These are phyloP conservation scores for Montipora capitata DNA, from an alignment of 92 coral and sea anemone species.

Conservation along the genomic window DNA sequence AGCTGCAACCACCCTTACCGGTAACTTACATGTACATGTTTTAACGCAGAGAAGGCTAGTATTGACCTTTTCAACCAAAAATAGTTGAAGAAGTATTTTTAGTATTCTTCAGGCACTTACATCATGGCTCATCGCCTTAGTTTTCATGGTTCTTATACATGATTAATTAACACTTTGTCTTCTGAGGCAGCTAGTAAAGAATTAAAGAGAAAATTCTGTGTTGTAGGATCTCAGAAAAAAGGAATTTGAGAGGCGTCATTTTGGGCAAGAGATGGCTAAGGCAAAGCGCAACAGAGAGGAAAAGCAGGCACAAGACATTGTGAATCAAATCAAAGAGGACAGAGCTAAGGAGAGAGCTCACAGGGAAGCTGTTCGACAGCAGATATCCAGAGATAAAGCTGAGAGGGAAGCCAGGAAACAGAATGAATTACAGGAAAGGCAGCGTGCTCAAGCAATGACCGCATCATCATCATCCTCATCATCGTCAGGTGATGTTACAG, in stretches of 20 bases:
- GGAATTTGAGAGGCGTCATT: constrained; percentile 78
- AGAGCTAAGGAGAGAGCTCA: constrained; percentile 92
- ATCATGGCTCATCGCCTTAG: too few species aligned
- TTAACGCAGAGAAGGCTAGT: too few species aligned
- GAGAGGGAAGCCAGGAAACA: constrained; percentile 89
- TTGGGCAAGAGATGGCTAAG: constrained; percentile 81
- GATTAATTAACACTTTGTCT: too few species aligned
- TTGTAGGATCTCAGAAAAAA: constrained; percentile 80
- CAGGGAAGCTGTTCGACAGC: constrained; percentile 88
- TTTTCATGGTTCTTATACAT: too few species aligned
- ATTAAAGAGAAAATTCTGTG: neutral
- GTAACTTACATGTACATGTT: too few species aligned
- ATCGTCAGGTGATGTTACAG: constrained; percentile 10
- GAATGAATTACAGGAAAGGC: constrained; percentile 85
- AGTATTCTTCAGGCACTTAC: too few species aligned
- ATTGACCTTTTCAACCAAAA: too few species aligned
- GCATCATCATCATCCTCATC: constrained; percentile 27
- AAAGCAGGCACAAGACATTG: constrained; percentile 81
- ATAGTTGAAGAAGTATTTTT: too few species aligned
- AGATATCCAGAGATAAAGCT: constrained; percentile 93
- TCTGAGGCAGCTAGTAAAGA: neutral
- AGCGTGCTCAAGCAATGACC: constrained; percentile 39
- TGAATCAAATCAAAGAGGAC: constrained; percentile 87
- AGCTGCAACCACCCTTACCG: too few species aligned
- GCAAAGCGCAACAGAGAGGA: constrained; percentile 88